Percentiles rank a stretch among this genome's conserved stretches.
These are phyloP conservation scores for Cecidostiba fungosa DNA, from an alignment of 2,888 invertebrate species.

Conservation along the genomic window DNA sequence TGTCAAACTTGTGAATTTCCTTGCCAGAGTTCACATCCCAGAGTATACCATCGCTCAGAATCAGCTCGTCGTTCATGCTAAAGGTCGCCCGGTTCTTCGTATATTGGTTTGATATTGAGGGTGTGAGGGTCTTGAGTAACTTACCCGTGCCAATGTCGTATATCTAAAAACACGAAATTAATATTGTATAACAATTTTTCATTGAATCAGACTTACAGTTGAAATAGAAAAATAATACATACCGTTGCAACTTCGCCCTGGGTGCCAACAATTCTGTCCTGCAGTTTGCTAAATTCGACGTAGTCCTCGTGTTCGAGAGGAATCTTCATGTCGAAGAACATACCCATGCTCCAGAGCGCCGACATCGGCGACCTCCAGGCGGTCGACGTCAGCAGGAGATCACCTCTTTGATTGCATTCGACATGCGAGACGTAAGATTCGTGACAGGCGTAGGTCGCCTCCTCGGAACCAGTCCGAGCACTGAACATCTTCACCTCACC, in stretches of 20 bases:
- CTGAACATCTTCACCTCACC: constrained; percentile 96
- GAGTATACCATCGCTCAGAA: constrained; percentile 95
- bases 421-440: constrained; percentile 93
- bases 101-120: constrained; percentile 94
- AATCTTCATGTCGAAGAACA: constrained; percentile 77
- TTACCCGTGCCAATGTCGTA: constrained; percentile 93
- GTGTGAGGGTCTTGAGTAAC: constrained; percentile 87
- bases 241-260: constrained; percentile 90
- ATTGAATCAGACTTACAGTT: background rate
- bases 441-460: constrained; percentile 90
- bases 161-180: constrained; percentile 81
- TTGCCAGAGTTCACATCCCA: constrained; percentile 95
- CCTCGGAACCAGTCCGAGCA: constrained; percentile 90
- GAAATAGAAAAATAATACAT: constrained; percentile 71
- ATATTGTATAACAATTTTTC: background rate
- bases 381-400: constrained; percentile 91
- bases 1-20: constrained; percentile 98
- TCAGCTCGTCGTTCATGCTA: constrained; percentile 95
- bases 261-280: constrained; percentile 95
- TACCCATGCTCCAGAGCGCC: constrained; percentile 87
- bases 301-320: constrained; percentile 92
- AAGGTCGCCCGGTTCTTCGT: constrained; percentile 96
- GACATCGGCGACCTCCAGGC: constrained; percentile 93
- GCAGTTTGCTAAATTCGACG: constrained; percentile 94
- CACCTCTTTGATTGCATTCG: constrained; percentile 86